Conservation (phyloP, 2,797 vertebrate species). For the Ceryle rudis region DNA sequence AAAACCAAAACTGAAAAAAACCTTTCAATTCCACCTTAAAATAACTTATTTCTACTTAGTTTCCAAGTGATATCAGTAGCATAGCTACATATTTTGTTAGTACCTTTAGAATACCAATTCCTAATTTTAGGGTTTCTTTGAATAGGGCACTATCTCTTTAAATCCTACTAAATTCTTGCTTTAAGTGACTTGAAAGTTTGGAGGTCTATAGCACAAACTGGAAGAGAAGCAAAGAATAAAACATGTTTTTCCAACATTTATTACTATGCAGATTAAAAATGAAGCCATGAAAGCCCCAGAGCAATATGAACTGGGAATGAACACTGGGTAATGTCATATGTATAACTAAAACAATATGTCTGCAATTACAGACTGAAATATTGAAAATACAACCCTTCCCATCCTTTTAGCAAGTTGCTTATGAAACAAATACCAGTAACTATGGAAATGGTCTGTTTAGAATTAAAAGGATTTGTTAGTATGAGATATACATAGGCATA, state of each 20-base stretch:
- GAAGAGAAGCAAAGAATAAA: neutral
- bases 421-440: neutral
- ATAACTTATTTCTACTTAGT: neutral
- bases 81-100: neutral
- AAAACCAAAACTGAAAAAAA: conserved; percentile 30
- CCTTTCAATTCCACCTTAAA: neutral
- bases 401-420: neutral
- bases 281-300: neutral
- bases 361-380: neutral
- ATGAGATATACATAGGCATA: neutral
- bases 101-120: neutral
- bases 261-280: neutral
- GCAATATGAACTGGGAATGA: neutral
- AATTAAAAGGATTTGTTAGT: neutral
- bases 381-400: neutral
- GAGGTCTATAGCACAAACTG: neutral
- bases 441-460: neutral
- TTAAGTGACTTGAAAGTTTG: neutral
- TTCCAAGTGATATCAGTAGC: neutral
- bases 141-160: neutral
- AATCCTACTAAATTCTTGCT: neutral
- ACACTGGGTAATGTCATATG: neutral
- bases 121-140: neutral
- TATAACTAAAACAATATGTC: neutral
- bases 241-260: neutral